Percentiles rank a stretch among this genome's conserved stretches.
phyloP scores from a whole-genome alignment of 2,797 vertebrate genomes.

The Bradypodion ventrale region DNA sequence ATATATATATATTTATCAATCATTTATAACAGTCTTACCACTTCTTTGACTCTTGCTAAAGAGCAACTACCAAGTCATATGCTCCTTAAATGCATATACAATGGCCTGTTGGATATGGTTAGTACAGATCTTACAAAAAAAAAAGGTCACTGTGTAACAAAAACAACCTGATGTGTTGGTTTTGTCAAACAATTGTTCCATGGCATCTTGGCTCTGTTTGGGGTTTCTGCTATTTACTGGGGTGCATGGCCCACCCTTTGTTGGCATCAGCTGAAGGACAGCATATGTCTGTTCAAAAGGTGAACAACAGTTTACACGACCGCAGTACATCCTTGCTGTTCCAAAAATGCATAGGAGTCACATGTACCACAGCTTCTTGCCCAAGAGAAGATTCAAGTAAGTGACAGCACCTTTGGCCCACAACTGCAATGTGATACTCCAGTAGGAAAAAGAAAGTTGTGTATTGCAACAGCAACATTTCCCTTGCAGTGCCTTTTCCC shows the following conservation, averaged over 20 bases:
- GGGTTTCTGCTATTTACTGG: conserved; percentile 48
- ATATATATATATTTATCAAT: too few species aligned
- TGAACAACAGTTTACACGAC: conserved; percentile 37
- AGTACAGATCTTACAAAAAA: conserved; percentile 35
- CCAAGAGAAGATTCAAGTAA: conserved; percentile 48
- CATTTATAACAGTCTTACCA: conserved; percentile 55
- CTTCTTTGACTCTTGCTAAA: conserved; percentile 52
- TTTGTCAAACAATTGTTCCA: conserved; percentile 39
- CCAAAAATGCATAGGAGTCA: conserved; percentile 52
- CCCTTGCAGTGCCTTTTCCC: conserved; percentile 48
- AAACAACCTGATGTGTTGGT: conserved; percentile 47
- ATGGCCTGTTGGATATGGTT: conserved; percentile 7
- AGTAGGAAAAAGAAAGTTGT: conserved; percentile 46
- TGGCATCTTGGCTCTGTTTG: conserved; percentile 15
- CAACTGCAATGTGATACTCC: conserved; percentile 48
- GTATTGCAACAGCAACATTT: conserved; percentile 60
- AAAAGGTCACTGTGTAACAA: conserved; percentile 48
- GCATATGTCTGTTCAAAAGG: conserved; percentile 12
- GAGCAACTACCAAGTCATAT: conserved; percentile 55
- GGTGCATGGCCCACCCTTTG: conserved; percentile 31
- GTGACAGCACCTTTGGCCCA: conserved; percentile 62
- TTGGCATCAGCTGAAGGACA: conserved; percentile 42
- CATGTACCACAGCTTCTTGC: conserved; percentile 52
- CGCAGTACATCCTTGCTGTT: conserved; percentile 36
- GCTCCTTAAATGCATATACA: conserved; percentile 47